Base-by-base conservation (phyloP, 2,888 invertebrate genomes). In the Thecocarcelia acutangulata region DNA sequence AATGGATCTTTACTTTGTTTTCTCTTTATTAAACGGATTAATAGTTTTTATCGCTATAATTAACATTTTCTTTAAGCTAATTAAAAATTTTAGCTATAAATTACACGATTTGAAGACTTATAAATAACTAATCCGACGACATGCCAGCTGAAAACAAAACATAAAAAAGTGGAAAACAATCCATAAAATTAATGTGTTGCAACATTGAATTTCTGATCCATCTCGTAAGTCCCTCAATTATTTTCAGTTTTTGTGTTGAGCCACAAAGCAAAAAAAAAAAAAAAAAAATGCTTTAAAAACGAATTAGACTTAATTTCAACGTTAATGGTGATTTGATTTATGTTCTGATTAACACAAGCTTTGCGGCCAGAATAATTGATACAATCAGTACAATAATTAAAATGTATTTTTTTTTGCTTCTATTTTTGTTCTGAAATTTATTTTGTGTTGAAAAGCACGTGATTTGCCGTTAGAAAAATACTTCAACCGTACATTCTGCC, bases 261-360 rank as follows among this genome's bases (percentile, higher is more conserved):
- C 37, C 9, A 28, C 17, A 50, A 42, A n/a, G n/a, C n/a, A n/a
- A n/a, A n/a, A n/a, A n/a, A n/a, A n/a, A n/a, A n/a, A n/a, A n/a
- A n/a, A n/a, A n/a, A 4, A 42, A 19, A 59, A 59, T 15, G 8
- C 24, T 64, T 58, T 8, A 50, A 68, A 52, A 52, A 44, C 44
- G 48, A 59, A 61, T 68, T 69, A 44, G 21, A 72, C 9, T 61
- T 56, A 80, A 61, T 80, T 80, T 70, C 6, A 33, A 37, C 59
- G 24, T 69, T 61, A 52, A 63, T 80, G 54, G 58, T 44, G 58
- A 75, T 80, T 70, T 75, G 75, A 80, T 80, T 64, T 63, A 69
- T 61, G 56, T 48, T 17, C 40, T 50, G 74, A 80, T 80, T 73
- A 74, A 46, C 59, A 68, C 68, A 69, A 68, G 21, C 73, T n/a